Conservation (phyloP, 2,797 vertebrate genomes). For the Petrocephalus schoutedeni region DNA sequence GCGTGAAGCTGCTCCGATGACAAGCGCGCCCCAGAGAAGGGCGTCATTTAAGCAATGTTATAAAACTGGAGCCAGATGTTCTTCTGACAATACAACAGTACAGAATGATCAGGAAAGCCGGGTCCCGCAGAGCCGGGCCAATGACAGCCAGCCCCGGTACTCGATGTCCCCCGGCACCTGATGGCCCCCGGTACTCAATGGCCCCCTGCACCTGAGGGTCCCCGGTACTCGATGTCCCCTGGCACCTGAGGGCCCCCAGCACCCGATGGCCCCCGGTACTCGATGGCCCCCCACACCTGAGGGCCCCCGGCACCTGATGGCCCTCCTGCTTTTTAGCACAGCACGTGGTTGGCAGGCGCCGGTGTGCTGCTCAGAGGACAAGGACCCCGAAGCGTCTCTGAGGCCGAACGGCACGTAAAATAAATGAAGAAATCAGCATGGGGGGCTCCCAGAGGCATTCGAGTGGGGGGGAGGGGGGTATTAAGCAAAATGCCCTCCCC, state of each 20-base stretch:
- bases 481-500: slow-evolving; percentile 30
- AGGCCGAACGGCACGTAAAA: neutral
- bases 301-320: neutral
- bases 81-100: neutral
- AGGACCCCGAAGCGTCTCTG: neutral
- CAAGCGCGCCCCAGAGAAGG: neutral
- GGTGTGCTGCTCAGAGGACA: neutral
- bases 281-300: too few species aligned
- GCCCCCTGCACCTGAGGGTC: neutral
- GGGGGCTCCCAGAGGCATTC: neutral
- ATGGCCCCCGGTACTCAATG: too few species aligned
- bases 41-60: neutral
- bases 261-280: neutral
- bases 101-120: neutral
- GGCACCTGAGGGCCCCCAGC: too few species aligned
- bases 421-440: neutral
- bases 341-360: neutral
- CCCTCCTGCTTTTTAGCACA: neutral
- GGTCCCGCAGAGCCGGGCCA: neutral
- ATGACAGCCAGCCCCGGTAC: neutral
- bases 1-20: neutral
- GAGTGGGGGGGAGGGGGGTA: neutral
- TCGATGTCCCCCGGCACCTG: neutral
- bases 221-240: too few species aligned
- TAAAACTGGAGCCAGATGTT: neutral